Percentiles rank a stretch among this genome's conserved stretches.
phyloP scores from a whole-genome alignment of 2,888 invertebrate genomes.

The Cyclophora punctaria region DNA sequence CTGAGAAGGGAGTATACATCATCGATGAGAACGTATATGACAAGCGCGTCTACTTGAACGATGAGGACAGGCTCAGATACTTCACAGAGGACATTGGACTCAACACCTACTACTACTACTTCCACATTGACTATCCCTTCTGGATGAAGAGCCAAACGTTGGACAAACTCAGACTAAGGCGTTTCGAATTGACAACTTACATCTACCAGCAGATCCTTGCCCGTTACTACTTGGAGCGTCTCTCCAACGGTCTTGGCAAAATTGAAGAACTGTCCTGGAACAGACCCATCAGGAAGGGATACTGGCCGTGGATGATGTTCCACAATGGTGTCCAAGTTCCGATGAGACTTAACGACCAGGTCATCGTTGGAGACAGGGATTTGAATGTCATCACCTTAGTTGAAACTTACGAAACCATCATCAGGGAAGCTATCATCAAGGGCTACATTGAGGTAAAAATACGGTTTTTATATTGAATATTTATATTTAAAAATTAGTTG shows the following conservation, averaged over 20 bases:
- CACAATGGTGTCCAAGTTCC: constrained; percentile 74
- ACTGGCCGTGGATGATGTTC: constrained; percentile 73
- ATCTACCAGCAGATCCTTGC: constrained; percentile 80
- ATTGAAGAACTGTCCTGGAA: constrained; percentile 61
- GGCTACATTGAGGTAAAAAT: constrained; percentile 62
- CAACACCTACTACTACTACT: constrained; percentile 77
- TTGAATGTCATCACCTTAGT: constrained; percentile 38
- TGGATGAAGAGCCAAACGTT: constrained; percentile 72
- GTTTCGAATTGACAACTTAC: constrained; percentile 75
- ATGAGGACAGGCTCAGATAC: constrained; percentile 76
- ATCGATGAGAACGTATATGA: constrained; percentile 80
- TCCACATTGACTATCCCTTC: constrained; percentile 77
- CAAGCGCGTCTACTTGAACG: constrained; percentile 63
- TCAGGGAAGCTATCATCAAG: constrained; percentile 73
- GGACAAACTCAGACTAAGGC: constrained; percentile 46
- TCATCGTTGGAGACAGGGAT: constrained; percentile 42
- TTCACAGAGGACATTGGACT: constrained; percentile 80
- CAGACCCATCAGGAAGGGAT: constrained; percentile 61
- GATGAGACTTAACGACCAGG: constrained; percentile 62
- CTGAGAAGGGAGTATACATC: constrained; percentile 69
- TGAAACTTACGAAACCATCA: constrained; percentile 67
- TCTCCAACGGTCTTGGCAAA: constrained; percentile 64
- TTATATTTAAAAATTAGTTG: neutral
- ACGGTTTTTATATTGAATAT: neutral
- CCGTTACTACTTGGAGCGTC: constrained; percentile 72